Base-by-base conservation (phyloP, 2,797 vertebrate species). In the Pogoniulus pusillus region DNA sequence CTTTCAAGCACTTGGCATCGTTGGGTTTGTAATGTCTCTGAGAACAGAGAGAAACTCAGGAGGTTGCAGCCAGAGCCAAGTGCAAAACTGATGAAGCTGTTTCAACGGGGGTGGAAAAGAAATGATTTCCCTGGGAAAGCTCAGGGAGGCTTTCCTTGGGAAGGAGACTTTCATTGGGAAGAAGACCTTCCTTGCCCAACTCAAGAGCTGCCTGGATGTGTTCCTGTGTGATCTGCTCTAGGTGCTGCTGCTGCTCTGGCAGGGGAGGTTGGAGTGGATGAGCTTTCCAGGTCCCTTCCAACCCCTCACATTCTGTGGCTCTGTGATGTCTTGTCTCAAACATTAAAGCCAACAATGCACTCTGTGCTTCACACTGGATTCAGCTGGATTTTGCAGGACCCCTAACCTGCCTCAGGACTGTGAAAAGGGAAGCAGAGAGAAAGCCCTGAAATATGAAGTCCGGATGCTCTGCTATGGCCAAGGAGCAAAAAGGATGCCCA, bases 361-460 rank as follows among this genome's bases (percentile, higher is more conserved):
- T n/a, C n/a, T n/a, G n/a, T n/a, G n/a, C n/a, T n/a, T 41, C 9
- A 20, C 4, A 58, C 63, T 30, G 90, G 75, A 75, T 82, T 91
- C 59, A 85, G 66, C 62, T 89, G 73, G 20, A 66, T 58, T 92
- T 91, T 83, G 43, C 29, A 12, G n/a, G 34, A 70, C 23, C 30
- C 24, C 55, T 85, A 62, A 75, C 6, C 13, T 30, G 12, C 59
- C 16, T 15, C 35, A 64, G 32, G 45, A 43, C 60, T 90, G 41
- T 78, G 82, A 88, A 78, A 71, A 89, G 65, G 62, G 54, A 87
- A 84, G 49, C 74, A 82, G 77, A 76, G 63, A 89, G 63, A 71
- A 91, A 88, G 45, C 83, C 89, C 60, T 79, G 68, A 93, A 95
- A 88, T 71, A 70, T 18, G 22, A 92, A 82, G 77, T 92, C 89